These are phyloP conservation scores for Andrena bicolor DNA, from an alignment of 2,888 invertebrate species.

Conservation along the genomic window DNA sequence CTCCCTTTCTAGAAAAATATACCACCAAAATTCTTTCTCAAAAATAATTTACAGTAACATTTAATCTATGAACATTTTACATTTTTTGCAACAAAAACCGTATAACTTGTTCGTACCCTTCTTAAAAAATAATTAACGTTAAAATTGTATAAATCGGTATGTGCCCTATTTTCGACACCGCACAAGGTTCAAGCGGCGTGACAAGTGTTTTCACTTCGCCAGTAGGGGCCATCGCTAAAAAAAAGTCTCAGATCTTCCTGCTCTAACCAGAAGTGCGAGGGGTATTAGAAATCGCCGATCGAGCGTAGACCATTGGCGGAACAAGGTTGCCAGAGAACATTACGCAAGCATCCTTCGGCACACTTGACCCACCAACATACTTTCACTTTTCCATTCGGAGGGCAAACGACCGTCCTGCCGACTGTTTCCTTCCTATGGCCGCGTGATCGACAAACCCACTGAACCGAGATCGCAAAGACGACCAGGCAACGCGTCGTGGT, in stretches of 20 bases:
- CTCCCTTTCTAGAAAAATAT: too few relatives aligned
- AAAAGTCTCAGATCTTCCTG: not conserved
- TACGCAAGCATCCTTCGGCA: constrained; percentile 67
- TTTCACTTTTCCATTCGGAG: constrained; percentile 79
- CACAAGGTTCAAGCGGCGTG: too few relatives aligned
- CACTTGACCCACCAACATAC: constrained; percentile 82
- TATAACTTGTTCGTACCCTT: too few relatives aligned
- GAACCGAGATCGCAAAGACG: constrained; percentile 23
- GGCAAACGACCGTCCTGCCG: constrained; percentile 32
- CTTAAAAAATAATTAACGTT: too few relatives aligned
- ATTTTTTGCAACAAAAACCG: too few relatives aligned
- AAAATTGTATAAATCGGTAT: too few relatives aligned
- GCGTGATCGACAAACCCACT: constrained; percentile 47
- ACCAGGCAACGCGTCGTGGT: not conserved
- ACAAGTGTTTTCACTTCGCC: too few relatives aligned
- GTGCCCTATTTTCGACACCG: too few relatives aligned
- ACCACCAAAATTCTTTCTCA: too few relatives aligned
- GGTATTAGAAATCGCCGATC: constrained; percentile 47
- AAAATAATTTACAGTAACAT: too few relatives aligned
- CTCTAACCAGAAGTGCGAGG: not conserved
- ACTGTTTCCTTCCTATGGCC: constrained; percentile 48
- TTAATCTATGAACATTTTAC: too few relatives aligned
- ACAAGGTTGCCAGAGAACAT: constrained; percentile 53
- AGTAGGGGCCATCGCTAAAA: not conserved
- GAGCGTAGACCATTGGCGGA: constrained; percentile 16